Evolutionary conservation across 2,888 invertebrate species (phyloP).

Genomic region (Limnephilus marmoratus): DNA sequence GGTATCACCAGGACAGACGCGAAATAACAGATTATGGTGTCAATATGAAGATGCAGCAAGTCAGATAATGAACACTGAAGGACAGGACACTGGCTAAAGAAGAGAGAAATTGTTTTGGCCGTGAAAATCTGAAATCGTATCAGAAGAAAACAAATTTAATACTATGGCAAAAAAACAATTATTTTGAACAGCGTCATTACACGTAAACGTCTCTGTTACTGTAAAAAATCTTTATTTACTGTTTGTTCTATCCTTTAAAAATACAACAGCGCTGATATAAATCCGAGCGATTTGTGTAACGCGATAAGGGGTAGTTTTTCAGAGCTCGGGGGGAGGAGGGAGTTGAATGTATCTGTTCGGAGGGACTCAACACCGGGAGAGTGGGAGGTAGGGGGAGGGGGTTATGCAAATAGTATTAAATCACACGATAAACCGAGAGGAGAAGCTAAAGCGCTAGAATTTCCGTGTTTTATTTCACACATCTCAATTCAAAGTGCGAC

Average conservation of each 20-base stretch:
- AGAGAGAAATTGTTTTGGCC: too few species aligned
- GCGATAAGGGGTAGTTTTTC: slow-evolving; percentile 71
- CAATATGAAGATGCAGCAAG: too few species aligned
- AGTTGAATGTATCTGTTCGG: slow-evolving; percentile 1
- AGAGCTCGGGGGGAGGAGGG: slow-evolving; percentile 38
- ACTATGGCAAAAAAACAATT: neutral
- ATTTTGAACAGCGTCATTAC: neutral
- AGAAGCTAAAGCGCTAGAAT: slow-evolving; percentile 25
- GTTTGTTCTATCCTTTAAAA: slow-evolving; percentile 58
- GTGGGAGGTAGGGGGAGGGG: slow-evolving; percentile 35
- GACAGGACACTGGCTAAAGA: too few species aligned
- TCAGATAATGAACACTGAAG: too few species aligned
- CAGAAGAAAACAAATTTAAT: too few species aligned
- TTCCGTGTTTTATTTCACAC: slow-evolving; percentile 12
- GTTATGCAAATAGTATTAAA: slow-evolving; percentile 63
- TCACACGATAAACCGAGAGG: slow-evolving; percentile 53
- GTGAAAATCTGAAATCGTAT: too few species aligned
- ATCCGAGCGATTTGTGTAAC: slow-evolving; percentile 79
- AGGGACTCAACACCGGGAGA: neutral
- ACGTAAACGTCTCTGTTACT: neutral
- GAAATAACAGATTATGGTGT: too few species aligned
- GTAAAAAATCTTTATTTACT: slow-evolving; percentile 9
- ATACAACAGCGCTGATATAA: slow-evolving; percentile 68
- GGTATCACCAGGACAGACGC: too few species aligned
- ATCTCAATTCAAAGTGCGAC: neutral